Evolutionary conservation across 2,113 vertebrate species (phyloP), one percentile per base, ranked within the genome.

Genomic region (Catharus fuscescens): DNA sequence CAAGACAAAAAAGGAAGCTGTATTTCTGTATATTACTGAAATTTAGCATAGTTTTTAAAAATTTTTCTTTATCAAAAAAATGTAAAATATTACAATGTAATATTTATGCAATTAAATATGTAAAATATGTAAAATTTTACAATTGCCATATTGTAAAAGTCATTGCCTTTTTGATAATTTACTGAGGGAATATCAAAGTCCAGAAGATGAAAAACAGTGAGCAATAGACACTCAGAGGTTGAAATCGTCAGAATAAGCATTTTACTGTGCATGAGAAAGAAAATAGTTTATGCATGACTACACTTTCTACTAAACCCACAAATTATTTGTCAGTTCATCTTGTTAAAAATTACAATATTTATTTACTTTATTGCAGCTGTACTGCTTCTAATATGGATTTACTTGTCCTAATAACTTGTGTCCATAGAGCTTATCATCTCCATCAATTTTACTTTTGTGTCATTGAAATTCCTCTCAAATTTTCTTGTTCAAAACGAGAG

Each of bases 321-420:
- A 94, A 95, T 96, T 69, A 80, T 42, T 87, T 89, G 50, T 87
- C 83, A 85, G 42, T 44, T 96, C 45, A 71, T 93, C 77, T 48
- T 87, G 87, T 84, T 88, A 10, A 65, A 92, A 92, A 91, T 77
- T 72, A 69, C 36, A 81, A 31, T 84, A 65, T 82, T 95, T 81
- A 85, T 95, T 96, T 88, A 89, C 25, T 85, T 92, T 83, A 87
- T 71, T 80, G 28, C 40, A 89, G 56, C 48, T 85, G 80, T 36
- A 69, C 6, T 18, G 17, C 17, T 84, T 87, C 47, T 71, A 82
- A 89, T 48, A 73, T 9, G 21, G 16, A 89, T 93, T 93, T 92
- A 48, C 23, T 87, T 76, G 32, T 66, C 45, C 42, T 87, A 87
- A 80, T 72, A 44, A 61, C 26, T 88, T 87, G 6, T 42, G 42